Conservation (phyloP, 2,888 invertebrate species). For the Choristoneura rosaceana region DNA sequence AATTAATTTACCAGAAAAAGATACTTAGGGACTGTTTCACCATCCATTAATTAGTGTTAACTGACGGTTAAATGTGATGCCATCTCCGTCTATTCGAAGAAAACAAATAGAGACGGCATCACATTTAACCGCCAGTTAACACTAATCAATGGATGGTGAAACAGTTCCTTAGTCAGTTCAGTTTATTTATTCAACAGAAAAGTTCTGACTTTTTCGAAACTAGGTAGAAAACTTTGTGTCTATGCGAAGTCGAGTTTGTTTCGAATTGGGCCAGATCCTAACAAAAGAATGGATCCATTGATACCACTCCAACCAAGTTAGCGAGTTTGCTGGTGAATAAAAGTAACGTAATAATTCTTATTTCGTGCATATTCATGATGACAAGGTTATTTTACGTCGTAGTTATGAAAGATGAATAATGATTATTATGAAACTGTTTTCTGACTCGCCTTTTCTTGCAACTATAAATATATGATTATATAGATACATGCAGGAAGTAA, state of each 20-base stretch:
- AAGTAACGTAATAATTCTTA: conserved; percentile 2
- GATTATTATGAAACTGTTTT: background rate
- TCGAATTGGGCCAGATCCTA: conserved; percentile 20
- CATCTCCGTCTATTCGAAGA: no score
- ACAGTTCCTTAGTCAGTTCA: no score
- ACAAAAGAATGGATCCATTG: conserved; percentile 26
- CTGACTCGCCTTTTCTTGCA: no score
- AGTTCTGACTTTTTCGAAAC: conserved; percentile 17
- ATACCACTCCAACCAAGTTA: conserved; percentile 2
- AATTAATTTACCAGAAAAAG: conserved; percentile 1
- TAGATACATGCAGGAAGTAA: no score
- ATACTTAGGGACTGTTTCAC: no score
- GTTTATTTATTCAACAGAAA: conserved; percentile 27
- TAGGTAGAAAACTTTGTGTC: conserved; percentile 5
- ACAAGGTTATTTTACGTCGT: background rate
- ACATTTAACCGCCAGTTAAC: no score
- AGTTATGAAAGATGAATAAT: background rate
- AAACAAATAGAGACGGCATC: no score
- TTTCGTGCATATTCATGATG: background rate
- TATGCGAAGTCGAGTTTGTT: conserved; percentile 6
- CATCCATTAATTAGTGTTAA: no score
- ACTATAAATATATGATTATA: no score
- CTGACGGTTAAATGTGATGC: no score
- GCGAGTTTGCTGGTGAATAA: background rate
- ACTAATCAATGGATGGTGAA: no score